Base-by-base conservation (phyloP, 2,888 invertebrate species). In the Phoronis australis region DNA sequence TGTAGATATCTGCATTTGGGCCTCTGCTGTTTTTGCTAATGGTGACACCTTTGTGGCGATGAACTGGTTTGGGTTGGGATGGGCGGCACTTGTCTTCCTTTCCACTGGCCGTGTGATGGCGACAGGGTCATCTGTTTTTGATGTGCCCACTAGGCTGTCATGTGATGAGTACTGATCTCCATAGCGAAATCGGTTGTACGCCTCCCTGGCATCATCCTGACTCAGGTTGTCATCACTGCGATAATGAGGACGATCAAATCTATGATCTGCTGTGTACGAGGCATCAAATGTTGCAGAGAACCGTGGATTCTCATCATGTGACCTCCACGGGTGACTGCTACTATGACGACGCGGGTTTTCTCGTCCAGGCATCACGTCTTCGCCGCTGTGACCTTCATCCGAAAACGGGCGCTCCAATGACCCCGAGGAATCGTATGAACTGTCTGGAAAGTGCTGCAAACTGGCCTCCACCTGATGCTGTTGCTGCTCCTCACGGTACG, bases 31-130 rank as follows among this genome's bases (percentile, higher is more conserved):
- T 48, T 62, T 57, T 3, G 72, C 68, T 45, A 75, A 48, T 6
- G 59, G 57, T 20, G 66, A 63, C 18, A 60, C 55, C 37, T 57
- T 59, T 12, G 52, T 47, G 54, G 71, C 68, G 37, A 74, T 59
- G 58, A 74, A 76, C 64, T 75, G 73, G 42, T 73, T 56, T 1
- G 75, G 72, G 51, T 76, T 67, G 12, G 54, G 44, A 0, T 54
- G 39, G 1, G 54, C 44, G 0, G 60, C 51, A 24, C 61, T 61
- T 4, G 61, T 55, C 26, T 55, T 59, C n/a, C 61, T 53, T 5
- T 49, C 6, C 42, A 50, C 20, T 21, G 38, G 38, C 38, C 38
- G 21, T 38, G 38, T 38, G n/a, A n/a, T n/a, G n/a, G n/a, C n/a
- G n/a, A n/a, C n/a, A n/a, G n/a, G n/a, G n/a, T n/a, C n/a, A n/a